Percentiles rank a stretch among this genome's conserved stretches.
These are phyloP conservation scores for Drosophila sp. DNA, from an alignment of 1,140 invertebrate genomes.

Conservation along the genomic window DNA sequence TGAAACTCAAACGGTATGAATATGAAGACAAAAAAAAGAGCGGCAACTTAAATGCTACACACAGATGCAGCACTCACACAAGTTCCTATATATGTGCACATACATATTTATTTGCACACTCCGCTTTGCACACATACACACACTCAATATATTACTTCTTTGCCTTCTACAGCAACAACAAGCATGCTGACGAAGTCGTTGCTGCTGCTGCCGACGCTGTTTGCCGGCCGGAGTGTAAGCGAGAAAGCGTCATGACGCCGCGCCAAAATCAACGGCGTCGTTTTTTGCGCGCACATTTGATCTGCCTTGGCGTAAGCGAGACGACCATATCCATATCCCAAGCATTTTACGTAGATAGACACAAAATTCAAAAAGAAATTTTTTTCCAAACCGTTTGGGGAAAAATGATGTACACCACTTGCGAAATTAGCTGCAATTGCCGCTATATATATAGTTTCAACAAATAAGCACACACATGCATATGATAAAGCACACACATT, in stretches of 20 bases:
- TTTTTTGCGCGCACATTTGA: constrained; percentile 73
- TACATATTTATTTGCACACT: constrained; percentile 72
- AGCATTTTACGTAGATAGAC: constrained; percentile 77
- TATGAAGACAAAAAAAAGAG: constrained; percentile 56
- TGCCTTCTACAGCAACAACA: constrained; percentile 48
- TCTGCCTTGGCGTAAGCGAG: constrained; percentile 48
- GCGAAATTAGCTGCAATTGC: constrained; percentile 46
- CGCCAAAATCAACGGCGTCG: constrained; percentile 81
- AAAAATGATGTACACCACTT: constrained; percentile 66
- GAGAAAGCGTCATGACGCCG: constrained; percentile 74
- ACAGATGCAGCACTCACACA: constrained; percentile 43
- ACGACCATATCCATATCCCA: constrained; percentile 55
- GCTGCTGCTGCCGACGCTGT: constrained; percentile 52
- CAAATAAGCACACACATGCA: constrained; percentile 50
- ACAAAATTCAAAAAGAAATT: constrained; percentile 74
- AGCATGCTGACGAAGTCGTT: constrained; percentile 61
- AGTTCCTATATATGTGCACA: constrained; percentile 23
- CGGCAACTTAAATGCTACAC: constrained; percentile 70
- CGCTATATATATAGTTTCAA: constrained; percentile 51
- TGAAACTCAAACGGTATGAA: constrained; percentile 55
- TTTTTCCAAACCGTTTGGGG: constrained; percentile 64
- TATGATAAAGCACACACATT: constrained; percentile 26
- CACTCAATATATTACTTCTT: constrained; percentile 56
- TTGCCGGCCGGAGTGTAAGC: constrained; percentile 78
- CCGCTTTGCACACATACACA: constrained; percentile 59